Evolutionary conservation across 37 sponge, comb jelly and placozoan genomes (phyloP).

Genomic region (Aplysina aerophoba): DNA sequence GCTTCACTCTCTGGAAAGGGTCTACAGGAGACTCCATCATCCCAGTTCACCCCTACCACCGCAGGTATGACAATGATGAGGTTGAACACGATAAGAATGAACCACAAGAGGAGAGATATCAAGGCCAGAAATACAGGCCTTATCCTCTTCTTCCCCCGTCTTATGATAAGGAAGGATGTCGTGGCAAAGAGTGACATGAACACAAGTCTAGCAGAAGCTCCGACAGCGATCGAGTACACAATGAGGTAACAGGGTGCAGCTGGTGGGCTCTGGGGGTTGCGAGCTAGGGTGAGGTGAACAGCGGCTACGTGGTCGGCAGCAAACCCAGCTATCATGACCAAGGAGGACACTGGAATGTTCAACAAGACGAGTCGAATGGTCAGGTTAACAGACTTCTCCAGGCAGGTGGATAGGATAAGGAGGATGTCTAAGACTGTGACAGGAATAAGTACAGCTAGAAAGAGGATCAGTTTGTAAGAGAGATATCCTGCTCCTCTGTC

Average conservation of each 20-base stretch:
- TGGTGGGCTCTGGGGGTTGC: neutral
- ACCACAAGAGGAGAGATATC: neutral
- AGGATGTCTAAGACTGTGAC: neutral
- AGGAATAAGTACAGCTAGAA: neutral
- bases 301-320: slow-evolving; percentile 16
- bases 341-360: slow-evolving; percentile 1
- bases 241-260: neutral
- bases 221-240: slow-evolving; percentile 2
- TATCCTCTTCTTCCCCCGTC: neutral
- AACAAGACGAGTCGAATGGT: neutral
- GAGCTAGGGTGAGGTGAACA: neutral
- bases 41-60: neutral
- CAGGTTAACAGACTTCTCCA: neutral
- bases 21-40: slow-evolving; percentile 27
- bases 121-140: neutral
- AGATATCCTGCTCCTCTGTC: slow-evolving; percentile 25
- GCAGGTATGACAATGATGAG: neutral
- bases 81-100: neutral
- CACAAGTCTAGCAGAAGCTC: slow-evolving; percentile 5
- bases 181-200: slow-evolving; percentile 15
- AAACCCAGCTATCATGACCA: neutral
- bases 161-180: slow-evolving; percentile 1
- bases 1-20: neutral
- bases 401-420: neutral
- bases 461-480: neutral